These are phyloP conservation scores for Sphaeramia orbicularis DNA, from an alignment of 2,797 vertebrate genomes.

Conservation along the genomic window DNA sequence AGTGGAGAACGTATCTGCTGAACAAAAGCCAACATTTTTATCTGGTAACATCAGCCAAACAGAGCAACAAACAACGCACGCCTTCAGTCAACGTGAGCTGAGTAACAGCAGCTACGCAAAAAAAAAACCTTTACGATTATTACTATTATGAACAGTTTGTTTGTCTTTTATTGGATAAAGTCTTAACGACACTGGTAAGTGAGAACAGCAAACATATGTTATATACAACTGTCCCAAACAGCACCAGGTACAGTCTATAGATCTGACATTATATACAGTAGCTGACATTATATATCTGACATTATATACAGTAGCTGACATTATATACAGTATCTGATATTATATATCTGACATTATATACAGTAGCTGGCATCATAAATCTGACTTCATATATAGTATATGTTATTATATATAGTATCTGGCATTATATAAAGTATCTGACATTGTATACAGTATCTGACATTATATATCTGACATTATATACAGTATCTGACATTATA, in stretches of 20 bases:
- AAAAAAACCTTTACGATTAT: constrained; percentile 6
- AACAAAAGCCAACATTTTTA: not conserved
- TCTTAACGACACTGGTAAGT: constrained; percentile 13
- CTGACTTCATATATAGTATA: too few species aligned
- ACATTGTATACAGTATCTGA: too few species aligned
- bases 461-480: too few species aligned
- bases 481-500: too few species aligned
- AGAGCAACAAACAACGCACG: not conserved
- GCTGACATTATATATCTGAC: too few species aligned
- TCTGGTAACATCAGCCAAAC: constrained; percentile 5
- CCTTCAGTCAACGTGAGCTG: constrained; percentile 16
- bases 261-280: constrained; percentile 11
- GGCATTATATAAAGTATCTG: too few species aligned
- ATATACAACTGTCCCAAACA: constrained; percentile 20
- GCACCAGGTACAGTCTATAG: not conserved
- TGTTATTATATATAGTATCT: too few species aligned
- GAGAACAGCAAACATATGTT: constrained; percentile 29
- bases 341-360: too few species aligned
- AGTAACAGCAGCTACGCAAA: constrained; percentile 9
- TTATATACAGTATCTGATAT: too few species aligned
- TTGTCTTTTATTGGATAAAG: constrained; percentile 20
- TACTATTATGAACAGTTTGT: constrained; percentile 20
- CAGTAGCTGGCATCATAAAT: too few species aligned
- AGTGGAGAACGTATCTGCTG: not conserved
- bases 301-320: too few species aligned